phyloP scores from a whole-genome alignment of 2,113 vertebrate species.

The Monopterus albus region DNA sequence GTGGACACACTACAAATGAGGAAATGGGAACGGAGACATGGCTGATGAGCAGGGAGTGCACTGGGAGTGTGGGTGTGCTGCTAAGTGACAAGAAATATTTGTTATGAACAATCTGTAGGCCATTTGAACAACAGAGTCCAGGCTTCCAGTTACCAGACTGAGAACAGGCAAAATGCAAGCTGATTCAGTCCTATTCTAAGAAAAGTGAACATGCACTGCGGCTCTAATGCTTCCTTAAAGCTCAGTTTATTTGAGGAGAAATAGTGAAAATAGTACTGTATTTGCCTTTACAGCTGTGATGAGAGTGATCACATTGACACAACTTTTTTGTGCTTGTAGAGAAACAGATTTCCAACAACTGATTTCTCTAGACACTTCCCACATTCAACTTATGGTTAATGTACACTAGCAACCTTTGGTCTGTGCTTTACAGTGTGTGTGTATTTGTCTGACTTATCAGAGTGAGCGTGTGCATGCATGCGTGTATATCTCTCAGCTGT shows the following conservation, averaged over 20 bases:
- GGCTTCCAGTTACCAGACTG: neutral
- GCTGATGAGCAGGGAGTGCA: slow-evolving; percentile 48
- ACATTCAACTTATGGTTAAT: slow-evolving; percentile 5
- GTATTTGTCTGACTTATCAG: slow-evolving; percentile 6
- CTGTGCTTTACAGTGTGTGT: slow-evolving; percentile 2
- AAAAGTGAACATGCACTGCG: neutral
- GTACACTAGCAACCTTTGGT: slow-evolving; percentile 25
- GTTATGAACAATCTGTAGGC: slow-evolving; percentile 30
- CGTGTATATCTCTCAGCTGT: slow-evolving; percentile 51
- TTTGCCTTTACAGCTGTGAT: neutral
- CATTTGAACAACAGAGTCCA: slow-evolving; percentile 13
- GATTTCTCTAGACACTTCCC: slow-evolving; percentile 3
- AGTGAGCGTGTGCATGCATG: slow-evolving; percentile 45
- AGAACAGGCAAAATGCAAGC: slow-evolving; percentile 12
- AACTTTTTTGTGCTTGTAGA: neutral
- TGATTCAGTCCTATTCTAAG: neutral
- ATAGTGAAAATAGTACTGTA: neutral
- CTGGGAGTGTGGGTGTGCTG: slow-evolving; percentile 23
- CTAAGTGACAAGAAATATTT: slow-evolving; percentile 56
- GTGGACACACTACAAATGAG: slow-evolving; percentile 58
- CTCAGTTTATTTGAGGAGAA: neutral
- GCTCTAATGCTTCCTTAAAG: neutral
- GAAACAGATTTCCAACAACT: slow-evolving; percentile 9
- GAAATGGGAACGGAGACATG: slow-evolving; percentile 49
- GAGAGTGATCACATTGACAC: too few relatives aligned